phyloP scores from a whole-genome alignment of 1,140 invertebrate genomes.

The Phymastichus coffea region DNA sequence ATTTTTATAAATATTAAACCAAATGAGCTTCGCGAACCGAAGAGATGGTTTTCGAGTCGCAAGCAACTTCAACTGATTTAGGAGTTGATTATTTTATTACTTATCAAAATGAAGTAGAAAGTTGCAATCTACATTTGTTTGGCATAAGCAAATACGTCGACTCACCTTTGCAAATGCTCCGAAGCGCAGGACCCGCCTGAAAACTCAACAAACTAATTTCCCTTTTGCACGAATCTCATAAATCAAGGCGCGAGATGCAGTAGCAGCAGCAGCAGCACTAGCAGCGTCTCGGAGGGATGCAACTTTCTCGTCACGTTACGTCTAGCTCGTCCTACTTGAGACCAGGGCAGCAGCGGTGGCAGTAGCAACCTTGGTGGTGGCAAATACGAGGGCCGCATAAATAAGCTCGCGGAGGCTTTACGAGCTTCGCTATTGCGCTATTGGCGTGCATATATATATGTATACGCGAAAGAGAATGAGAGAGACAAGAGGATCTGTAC shows the following conservation, averaged over 20 bases:
- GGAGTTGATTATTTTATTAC: no score
- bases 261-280: background rate
- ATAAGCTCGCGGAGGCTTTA: conserved; percentile 50
- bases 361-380: no score
- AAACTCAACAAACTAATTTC: no score
- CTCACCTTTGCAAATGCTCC: no score
- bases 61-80: no score
- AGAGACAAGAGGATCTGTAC: conserved; percentile 33
- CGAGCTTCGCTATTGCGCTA: conserved; percentile 31
- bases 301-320: conserved; percentile 44
- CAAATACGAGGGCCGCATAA: conserved; percentile 56
- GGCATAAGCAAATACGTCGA: no score
- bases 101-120: no score
- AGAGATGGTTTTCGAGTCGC: no score
- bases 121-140: no score
- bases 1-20: no score
- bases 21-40: no score
- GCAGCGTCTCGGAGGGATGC: background rate
- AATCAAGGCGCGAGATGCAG: conserved; percentile 1
- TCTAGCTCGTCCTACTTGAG: conserved; percentile 46
- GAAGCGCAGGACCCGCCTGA: no score
- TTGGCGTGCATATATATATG: conserved; percentile 30
- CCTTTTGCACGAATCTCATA: background rate
- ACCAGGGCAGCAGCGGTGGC: conserved; percentile 21
- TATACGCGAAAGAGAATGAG: conserved; percentile 15